Base-by-base conservation (phyloP, 1,140 invertebrate genomes). In the Bombus soroeensis region DNA sequence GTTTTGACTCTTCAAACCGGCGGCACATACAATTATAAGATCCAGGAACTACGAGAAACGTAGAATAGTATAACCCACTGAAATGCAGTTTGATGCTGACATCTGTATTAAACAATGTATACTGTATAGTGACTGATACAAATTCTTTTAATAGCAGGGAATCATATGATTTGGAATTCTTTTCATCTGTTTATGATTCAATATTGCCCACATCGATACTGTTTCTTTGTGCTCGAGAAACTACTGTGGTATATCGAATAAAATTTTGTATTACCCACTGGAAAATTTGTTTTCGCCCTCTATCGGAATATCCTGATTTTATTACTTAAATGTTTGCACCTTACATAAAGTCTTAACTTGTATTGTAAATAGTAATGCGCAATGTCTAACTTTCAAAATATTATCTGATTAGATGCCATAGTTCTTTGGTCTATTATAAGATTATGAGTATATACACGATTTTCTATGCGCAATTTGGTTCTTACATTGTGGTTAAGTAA, bases 1-100 rank as follows among this genome's bases (percentile, higher is more conserved):
- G 92, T 94, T 94, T 94, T 94, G 93, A 94, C 93, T 89, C 87
- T 87, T 86, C 86, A 91, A 91, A 92, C 93, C 92, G 92, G 93
- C 92, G 89, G 89, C 88, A 88, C 75, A 79, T 62, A 84, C 66
- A 89, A 79, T 82, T 71, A 64, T 34, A 39, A 86, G 68, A 86
- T 59, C 57, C 77, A 62, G 37, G 53, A 43, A 59, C 83, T 80
- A 74, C 18, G n/a, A 25, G n/a, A 53, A 81, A 85, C 1, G 28
- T 59, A 78, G 74, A 86, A 71, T 28, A 39, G 53, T 32, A 39
- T 34, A 1, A 18, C 3, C 28, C 2, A n/a, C 9, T 13, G 39
- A 53, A 76, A 32, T 15, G 1, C 28, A 10, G 41, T n/a, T 25
- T 1, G 13, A 53, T 41, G 0, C 25, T 59, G 83, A 85, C 77